These are phyloP conservation scores for Platysternon megacephalum DNA, from an alignment of 2,113 vertebrate genomes.

Conservation along the genomic window DNA sequence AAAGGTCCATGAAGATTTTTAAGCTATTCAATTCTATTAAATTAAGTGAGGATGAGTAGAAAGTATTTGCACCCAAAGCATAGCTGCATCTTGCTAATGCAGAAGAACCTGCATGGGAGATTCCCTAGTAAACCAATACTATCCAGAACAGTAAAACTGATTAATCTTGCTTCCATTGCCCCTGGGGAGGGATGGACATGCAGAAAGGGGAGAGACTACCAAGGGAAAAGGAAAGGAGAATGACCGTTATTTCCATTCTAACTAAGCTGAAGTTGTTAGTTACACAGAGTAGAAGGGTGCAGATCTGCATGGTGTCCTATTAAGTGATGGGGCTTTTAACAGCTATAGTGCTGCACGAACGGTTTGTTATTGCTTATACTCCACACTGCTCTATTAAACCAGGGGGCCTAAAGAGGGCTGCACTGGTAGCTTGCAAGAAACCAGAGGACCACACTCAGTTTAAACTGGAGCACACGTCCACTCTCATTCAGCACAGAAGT, in stretches of 20 bases:
- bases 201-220: neutral
- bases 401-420: neutral
- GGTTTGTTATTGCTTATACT: neutral
- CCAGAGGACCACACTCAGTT: neutral
- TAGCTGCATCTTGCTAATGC: neutral
- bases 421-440: neutral
- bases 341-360: neutral
- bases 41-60: neutral
- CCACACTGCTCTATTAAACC: neutral
- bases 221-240: neutral
- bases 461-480: neutral
- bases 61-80: neutral
- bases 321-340: no score
- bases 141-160: neutral
- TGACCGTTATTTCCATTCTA: no score
- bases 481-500: neutral
- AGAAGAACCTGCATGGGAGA: neutral
- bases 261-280: no score
- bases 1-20: neutral
- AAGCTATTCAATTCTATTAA: neutral
- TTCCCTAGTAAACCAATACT: neutral
- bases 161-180: neutral
- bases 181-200: no score
- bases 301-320: no score
- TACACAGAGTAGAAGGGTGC: no score